Evolutionary conservation across 1,140 invertebrate genomes (phyloP), one percentile per base, ranked within the genome.

Genomic region (Procambarus virginalis): DNA sequence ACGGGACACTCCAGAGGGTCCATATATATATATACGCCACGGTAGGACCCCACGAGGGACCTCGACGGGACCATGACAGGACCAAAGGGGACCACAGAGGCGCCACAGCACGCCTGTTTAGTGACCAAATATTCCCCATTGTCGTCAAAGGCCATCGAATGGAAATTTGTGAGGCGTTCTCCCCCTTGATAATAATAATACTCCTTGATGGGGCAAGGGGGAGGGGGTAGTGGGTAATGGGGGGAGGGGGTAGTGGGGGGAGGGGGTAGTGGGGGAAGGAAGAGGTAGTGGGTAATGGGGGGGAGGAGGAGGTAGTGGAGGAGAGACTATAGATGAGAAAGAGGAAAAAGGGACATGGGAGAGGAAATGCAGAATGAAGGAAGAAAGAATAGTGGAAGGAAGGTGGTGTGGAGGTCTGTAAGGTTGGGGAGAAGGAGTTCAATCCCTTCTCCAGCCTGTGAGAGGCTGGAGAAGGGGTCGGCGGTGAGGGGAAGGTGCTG

Each of bases 101-200:
- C 55, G 75, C 82, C 75, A 48, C 76, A 75, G 68, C 64, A 17
- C 68, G 8, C 82, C 17, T 84, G 82, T 84, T 84, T 84, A 76
- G 46, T 84, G 82, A 84, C 82, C 82, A 84, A 84, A 84, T 84
- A 84, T 84, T 73, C 82, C 34, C 70, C 73, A 58, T 84, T 84
- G 82, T 84, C 82, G 82, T 84, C 82, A 84, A 58, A 84, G 68
- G 46, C 82, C 82, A 75, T 49, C 49, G 46, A 48, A 84, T 84
- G 82, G 82, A 84, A 84, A 84, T 84, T 84, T 84, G 64, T 84
- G 68, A 64, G 82, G 82, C 82, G 46, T 46, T 70, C 70, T 58
- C 17, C 58, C n/a, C n/a, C 22, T 9, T 73, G 68, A 82, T 60
- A 64, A 64, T 64, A 64, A 64, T 64, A 64, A 64, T 64, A 64